Conservation (phyloP, 2,888 invertebrate species). For the Aromia moschata region DNA sequence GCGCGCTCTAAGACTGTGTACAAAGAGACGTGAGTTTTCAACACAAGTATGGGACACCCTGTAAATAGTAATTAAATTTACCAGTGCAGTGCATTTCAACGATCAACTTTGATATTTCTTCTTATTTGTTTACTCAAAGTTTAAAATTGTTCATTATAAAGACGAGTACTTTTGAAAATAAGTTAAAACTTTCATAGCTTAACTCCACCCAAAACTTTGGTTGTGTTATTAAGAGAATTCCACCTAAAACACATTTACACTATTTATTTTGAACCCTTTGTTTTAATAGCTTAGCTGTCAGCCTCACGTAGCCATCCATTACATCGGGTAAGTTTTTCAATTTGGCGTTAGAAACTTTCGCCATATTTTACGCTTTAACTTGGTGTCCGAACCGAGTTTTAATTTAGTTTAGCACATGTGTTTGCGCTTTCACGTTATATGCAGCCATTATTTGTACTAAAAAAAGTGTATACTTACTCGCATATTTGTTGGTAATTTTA, state of each 20-base stretch:
- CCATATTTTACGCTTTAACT: constrained; percentile 6
- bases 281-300: constrained; percentile 1
- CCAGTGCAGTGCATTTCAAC: too few relatives aligned
- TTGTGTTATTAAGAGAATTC: neutral
- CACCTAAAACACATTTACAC: neutral
- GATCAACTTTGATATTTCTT: too few relatives aligned
- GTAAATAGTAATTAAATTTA: too few relatives aligned
- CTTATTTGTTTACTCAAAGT: too few relatives aligned
- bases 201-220: neutral
- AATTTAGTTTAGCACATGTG: too few relatives aligned
- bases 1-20: too few relatives aligned
- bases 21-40: too few relatives aligned
- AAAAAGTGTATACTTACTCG: too few relatives aligned
- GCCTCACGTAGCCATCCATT: neutral
- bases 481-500: too few relatives aligned
- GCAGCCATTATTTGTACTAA: too few relatives aligned
- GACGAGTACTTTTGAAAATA: neutral
- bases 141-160: neutral
- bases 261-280: neutral
- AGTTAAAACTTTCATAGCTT: neutral
- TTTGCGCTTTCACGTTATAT: too few relatives aligned
- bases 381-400: neutral
- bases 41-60: too few relatives aligned
- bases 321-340: constrained; percentile 13
- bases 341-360: constrained; percentile 3